A percentile compares a stretch with the other conserved stretches of the same genome.
phyloP scores from a whole-genome alignment of 2,888 invertebrate genomes.

The Tanytarsus gracilentus region DNA sequence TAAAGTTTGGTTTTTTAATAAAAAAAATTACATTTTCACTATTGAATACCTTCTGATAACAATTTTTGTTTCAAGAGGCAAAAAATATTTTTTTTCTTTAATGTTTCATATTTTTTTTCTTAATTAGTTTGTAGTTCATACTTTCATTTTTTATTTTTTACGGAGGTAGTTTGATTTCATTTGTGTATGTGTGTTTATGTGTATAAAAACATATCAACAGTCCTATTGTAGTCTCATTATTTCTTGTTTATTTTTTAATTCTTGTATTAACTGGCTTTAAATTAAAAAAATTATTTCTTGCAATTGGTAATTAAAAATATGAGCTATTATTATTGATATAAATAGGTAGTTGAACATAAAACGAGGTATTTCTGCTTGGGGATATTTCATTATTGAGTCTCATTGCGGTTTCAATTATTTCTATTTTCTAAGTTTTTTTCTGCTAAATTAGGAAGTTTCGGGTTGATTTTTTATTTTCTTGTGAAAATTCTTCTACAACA shows the following conservation, averaged over 20 bases:
- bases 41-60: too few species aligned
- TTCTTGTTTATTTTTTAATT: constrained; percentile 25
- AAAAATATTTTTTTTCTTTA: not conserved
- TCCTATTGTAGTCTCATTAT: constrained; percentile 28
- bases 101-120: not conserved
- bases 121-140: constrained; percentile 2
- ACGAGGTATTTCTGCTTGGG: constrained; percentile 23
- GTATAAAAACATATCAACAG: constrained; percentile 29
- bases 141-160: constrained; percentile 4
- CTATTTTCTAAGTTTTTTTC: too few species aligned
- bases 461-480: not conserved
- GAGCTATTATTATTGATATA: not conserved
- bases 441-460: too few species aligned
- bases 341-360: constrained; percentile 20
- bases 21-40: too few species aligned
- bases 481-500: not conserved
- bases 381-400: not conserved
- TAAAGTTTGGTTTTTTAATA: too few species aligned
- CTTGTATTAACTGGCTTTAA: not conserved
- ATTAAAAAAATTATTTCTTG: not conserved
- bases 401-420: not conserved
- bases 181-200: too few species aligned
- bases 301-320: not conserved
- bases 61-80: too few species aligned
- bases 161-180: constrained; percentile 29